Evolutionary conservation across 2,888 invertebrate species (phyloP).

Genomic region (Capitulum mitella): DNA sequence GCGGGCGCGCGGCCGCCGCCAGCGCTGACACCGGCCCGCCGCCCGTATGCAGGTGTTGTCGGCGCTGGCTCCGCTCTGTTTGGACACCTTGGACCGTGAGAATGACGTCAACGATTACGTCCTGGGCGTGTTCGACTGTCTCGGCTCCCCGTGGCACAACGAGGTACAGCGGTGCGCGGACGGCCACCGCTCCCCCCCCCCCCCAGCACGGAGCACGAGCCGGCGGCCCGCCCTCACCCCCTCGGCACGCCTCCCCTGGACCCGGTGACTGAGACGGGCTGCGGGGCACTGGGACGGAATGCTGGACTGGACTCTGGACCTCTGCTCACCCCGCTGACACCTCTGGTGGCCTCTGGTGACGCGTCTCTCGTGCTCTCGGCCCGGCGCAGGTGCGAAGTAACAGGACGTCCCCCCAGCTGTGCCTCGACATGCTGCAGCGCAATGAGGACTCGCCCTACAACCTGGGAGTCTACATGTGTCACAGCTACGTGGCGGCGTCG

Average conservation of each 20-base stretch:
- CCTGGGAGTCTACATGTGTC: constrained; percentile 69
- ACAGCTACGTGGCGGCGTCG: constrained; percentile 55
- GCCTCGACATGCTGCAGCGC: constrained; percentile 71
- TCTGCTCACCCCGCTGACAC: neutral
- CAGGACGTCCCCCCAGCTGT: constrained; percentile 50
- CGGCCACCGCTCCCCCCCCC: neutral
- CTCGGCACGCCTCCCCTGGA: neutral
- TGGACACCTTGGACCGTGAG: constrained; percentile 40
- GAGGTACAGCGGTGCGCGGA: constrained; percentile 33
- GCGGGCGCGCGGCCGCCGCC: neutral
- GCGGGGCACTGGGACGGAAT: constrained; percentile 1
- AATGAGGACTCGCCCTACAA: constrained; percentile 57
- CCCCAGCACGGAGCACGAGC: neutral
- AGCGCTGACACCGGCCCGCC: neutral
- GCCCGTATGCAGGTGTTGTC: neutral
- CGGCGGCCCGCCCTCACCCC: neutral
- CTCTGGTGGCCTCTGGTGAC: neutral
- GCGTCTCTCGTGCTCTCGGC: neutral
- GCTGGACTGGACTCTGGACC: neutral
- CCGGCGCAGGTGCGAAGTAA: constrained; percentile 50
- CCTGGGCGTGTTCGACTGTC: constrained; percentile 39
- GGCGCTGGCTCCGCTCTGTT: constrained; percentile 36
- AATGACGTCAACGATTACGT: constrained; percentile 39
- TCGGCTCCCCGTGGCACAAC: constrained; percentile 35
- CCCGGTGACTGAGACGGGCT: neutral